Base-by-base conservation (phyloP, 2,888 invertebrate genomes). In the Aphodius sticticus region DNA sequence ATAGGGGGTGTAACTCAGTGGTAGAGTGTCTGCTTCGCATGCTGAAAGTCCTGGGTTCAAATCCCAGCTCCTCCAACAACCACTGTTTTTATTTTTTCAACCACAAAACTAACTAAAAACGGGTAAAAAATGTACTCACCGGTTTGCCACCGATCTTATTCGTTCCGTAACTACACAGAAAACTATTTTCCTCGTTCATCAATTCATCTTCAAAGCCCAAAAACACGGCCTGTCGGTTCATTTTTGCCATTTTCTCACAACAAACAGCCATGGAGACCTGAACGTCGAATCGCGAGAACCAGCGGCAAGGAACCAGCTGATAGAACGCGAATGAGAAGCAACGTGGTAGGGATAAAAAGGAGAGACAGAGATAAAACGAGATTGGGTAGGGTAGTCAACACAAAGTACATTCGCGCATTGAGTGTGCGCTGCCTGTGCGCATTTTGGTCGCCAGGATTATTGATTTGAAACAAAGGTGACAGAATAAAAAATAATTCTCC, bases 141-240 rank as follows among this genome's bases (percentile, higher is more conserved):
- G 95, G 93, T 83, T 90, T 89, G 82, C 96, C 96, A 84, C 96
- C 96, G 82, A 96, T 93, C 93, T 96, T 96, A 88, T 96, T 96
- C 38, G 94, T 92, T 53, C 93, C 93, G 87, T 93, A 95, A 88
- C 93, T 94, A 53, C 95, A 89, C 79, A 91, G 87, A 14, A 90
- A 90, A 84, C 92, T 92, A 88, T 94, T 91, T 88, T 95, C 95
- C 72, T 95, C 95, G 80, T 91, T 91, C 81, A 96, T 92, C 78
- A 90, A 89, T 89, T 96, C 96, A 87, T 96, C 96, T 87, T 95
- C 95, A 85, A 93, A 96, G 69, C 96, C 96, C 85, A 96, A 89
- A 87, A 95, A 93, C 78, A 95, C 92, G 87, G 91, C 93, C 70
- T 91, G 12, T 53, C 12, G 90, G 82, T 90, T 91, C 87, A 91